These are phyloP conservation scores for Elaphurus davidianus DNA, from an alignment of 2,113 vertebrate genomes.

Conservation along the genomic window DNA sequence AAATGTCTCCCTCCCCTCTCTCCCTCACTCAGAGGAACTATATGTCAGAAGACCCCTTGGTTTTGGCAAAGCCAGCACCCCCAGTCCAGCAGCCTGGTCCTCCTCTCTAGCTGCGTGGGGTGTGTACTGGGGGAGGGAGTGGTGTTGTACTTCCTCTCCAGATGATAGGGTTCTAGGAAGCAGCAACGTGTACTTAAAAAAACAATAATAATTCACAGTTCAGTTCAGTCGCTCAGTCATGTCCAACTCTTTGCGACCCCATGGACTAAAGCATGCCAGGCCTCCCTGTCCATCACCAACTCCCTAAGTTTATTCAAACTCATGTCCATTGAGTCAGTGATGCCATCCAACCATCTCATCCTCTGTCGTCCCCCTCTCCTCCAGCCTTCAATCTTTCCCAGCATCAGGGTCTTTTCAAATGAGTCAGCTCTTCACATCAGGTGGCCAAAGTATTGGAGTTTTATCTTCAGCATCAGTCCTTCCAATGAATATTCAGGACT, in stretches of 20 bases:
- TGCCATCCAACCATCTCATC: not conserved
- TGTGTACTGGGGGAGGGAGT: accelerated
- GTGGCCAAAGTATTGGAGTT: not conserved
- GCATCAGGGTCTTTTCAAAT: not conserved
- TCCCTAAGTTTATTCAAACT: not conserved
- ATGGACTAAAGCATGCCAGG: not conserved
- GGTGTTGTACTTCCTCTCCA: not conserved
- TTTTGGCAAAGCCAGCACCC: not conserved
- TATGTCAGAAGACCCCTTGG: not conserved
- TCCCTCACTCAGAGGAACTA: not conserved
- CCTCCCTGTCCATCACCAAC: not conserved
- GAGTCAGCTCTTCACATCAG: not conserved
- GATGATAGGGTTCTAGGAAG: not conserved
- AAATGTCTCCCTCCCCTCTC: not conserved
- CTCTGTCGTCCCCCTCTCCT: not conserved
- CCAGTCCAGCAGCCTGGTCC: not conserved
- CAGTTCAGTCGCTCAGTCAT: not conserved
- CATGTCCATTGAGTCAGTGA: not conserved
- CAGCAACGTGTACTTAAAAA: accelerated
- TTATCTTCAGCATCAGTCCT: not conserved
- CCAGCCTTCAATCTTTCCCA: not conserved
- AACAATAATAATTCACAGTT: not conserved
- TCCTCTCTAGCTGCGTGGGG: not conserved
- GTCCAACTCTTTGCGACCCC: not conserved
- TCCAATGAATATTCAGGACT: not conserved